A percentile compares a stretch with the other conserved stretches of the same genome.
These are phyloP conservation scores for Araneus ventricosus DNA, from an alignment of 1,140 invertebrate species.

Conservation along the genomic window DNA sequence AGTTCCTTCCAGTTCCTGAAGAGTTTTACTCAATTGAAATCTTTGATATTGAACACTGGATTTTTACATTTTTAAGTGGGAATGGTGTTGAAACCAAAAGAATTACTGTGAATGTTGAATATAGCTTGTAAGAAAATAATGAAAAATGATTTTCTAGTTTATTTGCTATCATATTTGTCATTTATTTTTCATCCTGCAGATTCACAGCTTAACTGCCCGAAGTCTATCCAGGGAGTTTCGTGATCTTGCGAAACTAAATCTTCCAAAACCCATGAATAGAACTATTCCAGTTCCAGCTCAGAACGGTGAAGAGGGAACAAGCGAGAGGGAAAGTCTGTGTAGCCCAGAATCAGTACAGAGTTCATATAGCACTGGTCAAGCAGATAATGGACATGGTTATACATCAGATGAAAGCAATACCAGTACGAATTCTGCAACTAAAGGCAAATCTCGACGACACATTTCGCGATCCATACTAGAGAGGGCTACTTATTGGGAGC, in stretches of 20 bases:
- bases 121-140: no score
- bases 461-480: slow-evolving; percentile 75
- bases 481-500: slow-evolving; percentile 78
- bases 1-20: no score
- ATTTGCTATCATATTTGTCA: background rate
- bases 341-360: slow-evolving; percentile 60
- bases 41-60: no score
- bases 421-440: slow-evolving; percentile 54
- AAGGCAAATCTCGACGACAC: slow-evolving; percentile 25
- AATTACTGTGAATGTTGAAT: no score
- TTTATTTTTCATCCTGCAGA: slow-evolving; percentile 80
- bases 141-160: no score
- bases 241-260: slow-evolving; percentile 82
- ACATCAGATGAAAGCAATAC: slow-evolving; percentile 75
- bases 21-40: no score
- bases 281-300: slow-evolving; percentile 75
- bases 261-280: slow-evolving; percentile 77
- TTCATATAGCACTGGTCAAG: slow-evolving; percentile 39
- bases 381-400: slow-evolving; percentile 62
- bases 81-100: no score
- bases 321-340: slow-evolving; percentile 52
- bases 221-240: slow-evolving; percentile 88
- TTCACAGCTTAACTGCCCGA: slow-evolving; percentile 90
- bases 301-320: slow-evolving; percentile 7
- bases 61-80: no score